Conservation (phyloP, 2,797 vertebrate species). For the Macroramphosus scolopax region DNA sequence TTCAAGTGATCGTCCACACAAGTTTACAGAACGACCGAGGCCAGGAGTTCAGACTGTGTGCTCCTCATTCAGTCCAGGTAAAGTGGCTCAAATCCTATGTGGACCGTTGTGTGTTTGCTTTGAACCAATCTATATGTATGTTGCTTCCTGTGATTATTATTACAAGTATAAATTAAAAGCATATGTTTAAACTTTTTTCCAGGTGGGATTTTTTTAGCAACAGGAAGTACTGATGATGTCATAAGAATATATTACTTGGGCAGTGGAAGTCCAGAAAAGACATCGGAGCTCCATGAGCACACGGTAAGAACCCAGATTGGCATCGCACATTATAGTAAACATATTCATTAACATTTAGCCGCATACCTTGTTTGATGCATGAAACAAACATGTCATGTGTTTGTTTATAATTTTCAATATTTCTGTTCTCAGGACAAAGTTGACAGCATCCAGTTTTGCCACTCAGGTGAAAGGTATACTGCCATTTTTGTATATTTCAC, state of each 20-base stretch:
- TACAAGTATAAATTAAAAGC: neutral
- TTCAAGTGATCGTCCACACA: constrained; percentile 87
- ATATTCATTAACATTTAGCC: neutral
- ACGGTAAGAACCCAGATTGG: constrained; percentile 78
- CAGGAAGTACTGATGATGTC: constrained; percentile 96
- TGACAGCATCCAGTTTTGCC: constrained; percentile 97
- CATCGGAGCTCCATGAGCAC: constrained; percentile 92
- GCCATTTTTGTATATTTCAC: neutral
- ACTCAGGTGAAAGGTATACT: constrained; percentile 88
- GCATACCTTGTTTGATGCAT: neutral
- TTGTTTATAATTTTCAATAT: neutral
- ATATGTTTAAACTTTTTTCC: constrained; percentile 13
- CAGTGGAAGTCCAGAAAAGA: constrained; percentile 89
- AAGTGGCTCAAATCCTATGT: constrained; percentile 19
- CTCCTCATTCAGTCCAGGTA: constrained; percentile 97
- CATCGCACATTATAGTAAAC: too few species aligned
- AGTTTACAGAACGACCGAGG: constrained; percentile 92
- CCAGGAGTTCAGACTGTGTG: constrained; percentile 96
- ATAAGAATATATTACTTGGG: constrained; percentile 98
- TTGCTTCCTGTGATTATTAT: neutral
- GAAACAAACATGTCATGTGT: neutral
- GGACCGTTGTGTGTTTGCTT: neutral
- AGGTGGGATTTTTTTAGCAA: constrained; percentile 98
- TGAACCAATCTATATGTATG: neutral
- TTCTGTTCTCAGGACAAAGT: constrained; percentile 87